These are phyloP conservation scores for Phaedon cochleariae DNA, from an alignment of 2,888 invertebrate species.

Conservation along the genomic window DNA sequence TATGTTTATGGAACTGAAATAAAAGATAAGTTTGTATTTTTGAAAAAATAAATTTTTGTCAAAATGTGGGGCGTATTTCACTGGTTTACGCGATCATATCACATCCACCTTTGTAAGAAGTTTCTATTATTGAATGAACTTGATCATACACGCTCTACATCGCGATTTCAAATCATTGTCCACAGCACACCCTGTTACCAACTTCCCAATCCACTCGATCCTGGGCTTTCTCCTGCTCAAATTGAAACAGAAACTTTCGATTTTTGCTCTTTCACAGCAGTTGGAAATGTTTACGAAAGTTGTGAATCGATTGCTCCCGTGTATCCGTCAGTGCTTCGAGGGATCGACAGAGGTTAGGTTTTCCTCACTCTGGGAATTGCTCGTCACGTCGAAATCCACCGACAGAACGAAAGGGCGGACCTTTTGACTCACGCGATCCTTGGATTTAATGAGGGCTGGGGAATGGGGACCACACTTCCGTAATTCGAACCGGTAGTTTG, in stretches of 20 bases:
- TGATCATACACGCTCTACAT: too few relatives aligned
- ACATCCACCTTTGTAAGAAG: too few relatives aligned
- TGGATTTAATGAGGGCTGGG: conserved; percentile 13
- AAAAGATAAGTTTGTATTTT: too few relatives aligned
- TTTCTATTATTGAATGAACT: too few relatives aligned
- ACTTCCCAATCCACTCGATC: conserved; percentile 14
- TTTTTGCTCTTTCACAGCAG: conserved; percentile 21
- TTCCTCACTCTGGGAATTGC: conserved; percentile 22
- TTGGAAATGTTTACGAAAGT: conserved; percentile 24
- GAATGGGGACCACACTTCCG: not conserved
- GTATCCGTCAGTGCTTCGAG: conserved; percentile 18
- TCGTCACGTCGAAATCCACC: conserved; percentile 20
- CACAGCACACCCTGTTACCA: conserved; percentile 14
- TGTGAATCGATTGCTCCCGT: conserved; percentile 22
- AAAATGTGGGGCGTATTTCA: too few relatives aligned
- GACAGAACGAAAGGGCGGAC: conserved; percentile 3
- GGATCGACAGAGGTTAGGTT: conserved; percentile 23
- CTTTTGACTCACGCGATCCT: conserved; percentile 24
- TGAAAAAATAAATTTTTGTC: too few relatives aligned
- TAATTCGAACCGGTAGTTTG: not conserved
- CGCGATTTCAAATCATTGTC: too few relatives aligned
- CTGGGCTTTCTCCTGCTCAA: conserved; percentile 9
- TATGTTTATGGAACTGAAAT: too few relatives aligned
- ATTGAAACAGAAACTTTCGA: conserved; percentile 25
- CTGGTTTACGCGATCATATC: too few relatives aligned